A percentile compares a stretch with the other conserved stretches of the same genome.
Conservation (phyloP, 2,113 vertebrate species). For the Siniperca knerii region DNA sequence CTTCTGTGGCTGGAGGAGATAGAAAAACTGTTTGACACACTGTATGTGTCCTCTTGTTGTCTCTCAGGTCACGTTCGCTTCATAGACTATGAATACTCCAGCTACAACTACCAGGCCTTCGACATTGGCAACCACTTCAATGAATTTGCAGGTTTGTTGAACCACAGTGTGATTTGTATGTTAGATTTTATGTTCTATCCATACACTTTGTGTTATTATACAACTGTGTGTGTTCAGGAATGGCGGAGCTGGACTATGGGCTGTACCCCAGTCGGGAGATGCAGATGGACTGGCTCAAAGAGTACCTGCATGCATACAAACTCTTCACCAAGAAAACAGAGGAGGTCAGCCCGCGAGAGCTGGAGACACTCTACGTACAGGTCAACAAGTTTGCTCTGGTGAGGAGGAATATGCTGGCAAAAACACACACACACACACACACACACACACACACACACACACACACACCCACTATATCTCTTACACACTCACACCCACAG, state of each 20-base stretch:
- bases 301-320: conserved; percentile 93
- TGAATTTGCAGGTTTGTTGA: conserved; percentile 93
- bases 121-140: conserved; percentile 99
- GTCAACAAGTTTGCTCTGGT: conserved; percentile 98
- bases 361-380: conserved; percentile 93
- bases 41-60: not conserved
- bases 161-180: not conserved
- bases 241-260: conserved; percentile 91
- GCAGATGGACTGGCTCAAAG: conserved; percentile 92
- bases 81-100: conserved; percentile 97
- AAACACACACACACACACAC: conserved; percentile 11
- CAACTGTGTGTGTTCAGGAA: conserved; percentile 81
- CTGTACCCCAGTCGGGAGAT: conserved; percentile 89
- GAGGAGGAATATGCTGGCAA: conserved; percentile 52
- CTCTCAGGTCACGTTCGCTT: conserved; percentile 90
- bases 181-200: not conserved
- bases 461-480: not conserved
- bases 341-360: conserved; percentile 86
- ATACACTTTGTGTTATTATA: not conserved
- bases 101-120: conserved; percentile 98
- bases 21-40: too few species aligned
- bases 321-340: conserved; percentile 82
- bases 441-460: conserved; percentile 18
- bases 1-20: too few species aligned
- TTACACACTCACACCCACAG: not conserved